Conservation (phyloP, 1,140 invertebrate species). For the Colletes gigas region DNA sequence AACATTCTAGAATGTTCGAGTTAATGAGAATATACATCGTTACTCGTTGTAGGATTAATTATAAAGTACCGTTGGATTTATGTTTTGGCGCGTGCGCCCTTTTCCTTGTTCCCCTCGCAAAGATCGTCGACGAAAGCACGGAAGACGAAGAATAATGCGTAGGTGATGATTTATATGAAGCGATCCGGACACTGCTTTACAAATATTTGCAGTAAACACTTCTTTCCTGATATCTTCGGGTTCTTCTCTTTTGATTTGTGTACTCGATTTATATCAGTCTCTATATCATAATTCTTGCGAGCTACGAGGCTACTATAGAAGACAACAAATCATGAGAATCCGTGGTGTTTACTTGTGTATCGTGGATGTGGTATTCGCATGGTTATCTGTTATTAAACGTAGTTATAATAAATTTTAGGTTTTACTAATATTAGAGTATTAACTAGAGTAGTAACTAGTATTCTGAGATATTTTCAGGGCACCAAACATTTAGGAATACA, state of each 20-base stretch:
- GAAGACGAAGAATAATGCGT: constrained; percentile 20
- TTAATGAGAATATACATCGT: no score
- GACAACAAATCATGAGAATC: constrained; percentile 11
- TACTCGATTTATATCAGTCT: constrained; percentile 28
- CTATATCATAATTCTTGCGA: constrained; percentile 35
- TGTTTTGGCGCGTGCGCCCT: neutral
- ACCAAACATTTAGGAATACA: no score
- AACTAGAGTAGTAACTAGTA: no score
- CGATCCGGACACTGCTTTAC: constrained; percentile 5
- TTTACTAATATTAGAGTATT: no score
- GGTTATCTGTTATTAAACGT: no score
- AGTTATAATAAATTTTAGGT: no score
- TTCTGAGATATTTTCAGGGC: no score
- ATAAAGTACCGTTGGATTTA: neutral
- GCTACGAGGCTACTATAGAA: neutral
- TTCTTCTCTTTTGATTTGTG: constrained; percentile 37
- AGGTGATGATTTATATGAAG: constrained; percentile 16
- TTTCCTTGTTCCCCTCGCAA: neutral
- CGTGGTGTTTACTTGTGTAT: neutral
- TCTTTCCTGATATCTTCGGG: constrained; percentile 20
- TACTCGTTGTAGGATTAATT: neutral
- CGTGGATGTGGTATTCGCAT: no score
- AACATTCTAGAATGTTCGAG: no score
- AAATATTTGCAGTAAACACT: constrained; percentile 45
- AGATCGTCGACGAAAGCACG: neutral